Percentiles rank a stretch among this genome's conserved stretches.
phyloP scores from a whole-genome alignment of 2,888 invertebrate genomes.

The Philopedon plagiatum region DNA sequence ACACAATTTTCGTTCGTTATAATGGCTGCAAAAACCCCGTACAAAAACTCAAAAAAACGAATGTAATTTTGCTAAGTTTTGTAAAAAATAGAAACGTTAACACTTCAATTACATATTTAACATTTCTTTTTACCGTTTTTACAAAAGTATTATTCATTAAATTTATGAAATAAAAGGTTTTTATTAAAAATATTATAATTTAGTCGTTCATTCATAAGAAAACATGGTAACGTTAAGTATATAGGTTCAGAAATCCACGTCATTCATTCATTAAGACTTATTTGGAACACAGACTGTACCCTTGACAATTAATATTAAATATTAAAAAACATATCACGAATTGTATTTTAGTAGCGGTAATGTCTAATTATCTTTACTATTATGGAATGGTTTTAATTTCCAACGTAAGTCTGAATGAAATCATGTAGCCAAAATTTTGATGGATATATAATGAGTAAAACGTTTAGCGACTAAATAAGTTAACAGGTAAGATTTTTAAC shows the following conservation, averaged over 20 bases:
- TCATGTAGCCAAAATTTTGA: neutral
- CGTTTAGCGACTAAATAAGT: neutral
- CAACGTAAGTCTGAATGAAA: neutral
- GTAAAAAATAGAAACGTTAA: no score
- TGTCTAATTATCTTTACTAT: neutral
- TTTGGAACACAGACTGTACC: neutral
- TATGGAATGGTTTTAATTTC: neutral
- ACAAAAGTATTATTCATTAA: no score
- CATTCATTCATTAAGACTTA: constrained; percentile 5
- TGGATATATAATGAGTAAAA: neutral
- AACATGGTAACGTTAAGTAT: neutral
- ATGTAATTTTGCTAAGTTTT: no score
- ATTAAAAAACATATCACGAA: neutral
- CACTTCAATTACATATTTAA: no score
- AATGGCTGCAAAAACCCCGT: no score
- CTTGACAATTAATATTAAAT: neutral
- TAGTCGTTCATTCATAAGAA: neutral
- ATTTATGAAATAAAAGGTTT: neutral
- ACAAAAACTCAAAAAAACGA: no score
- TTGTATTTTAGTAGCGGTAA: neutral
- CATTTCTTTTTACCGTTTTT: no score
- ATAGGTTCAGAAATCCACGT: neutral
- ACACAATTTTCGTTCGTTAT: no score
- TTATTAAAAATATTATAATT: neutral
- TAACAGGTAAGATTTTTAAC: neutral